Evolutionary conservation across 2,888 invertebrate species (phyloP).

Genomic region (Yponomeuta plumbellus): DNA sequence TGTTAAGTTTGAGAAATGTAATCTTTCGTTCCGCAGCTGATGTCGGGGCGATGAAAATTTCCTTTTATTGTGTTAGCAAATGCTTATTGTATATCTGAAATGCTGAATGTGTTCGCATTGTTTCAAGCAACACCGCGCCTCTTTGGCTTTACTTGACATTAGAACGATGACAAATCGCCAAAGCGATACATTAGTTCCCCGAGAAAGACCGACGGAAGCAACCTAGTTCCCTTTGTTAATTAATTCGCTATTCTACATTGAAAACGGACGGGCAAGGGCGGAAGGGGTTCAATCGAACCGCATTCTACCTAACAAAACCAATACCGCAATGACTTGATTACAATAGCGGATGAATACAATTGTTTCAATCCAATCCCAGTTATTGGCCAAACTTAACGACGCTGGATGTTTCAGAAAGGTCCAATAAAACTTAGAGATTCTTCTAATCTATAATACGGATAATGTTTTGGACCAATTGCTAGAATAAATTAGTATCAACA

Average conservation of each 20-base stretch:
- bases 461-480: too few relatives aligned
- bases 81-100: conserved; percentile 64
- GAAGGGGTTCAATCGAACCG: conserved; percentile 6
- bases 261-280: conserved; percentile 1
- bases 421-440: not conserved
- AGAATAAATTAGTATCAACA: too few relatives aligned
- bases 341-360: not conserved
- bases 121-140: conserved; percentile 42
- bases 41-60: conserved; percentile 53
- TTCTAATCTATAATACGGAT: too few relatives aligned
- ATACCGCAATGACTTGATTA: not conserved
- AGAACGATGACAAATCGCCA: conserved; percentile 61
- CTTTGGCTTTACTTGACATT: conserved; percentile 48
- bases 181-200: conserved; percentile 50
- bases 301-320: not conserved
- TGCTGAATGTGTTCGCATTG: conserved; percentile 58
- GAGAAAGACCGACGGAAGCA: conserved; percentile 28
- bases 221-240: conserved; percentile 13
- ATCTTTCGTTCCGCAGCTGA: conserved; percentile 45
- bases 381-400: not conserved
- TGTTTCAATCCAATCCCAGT: not conserved
- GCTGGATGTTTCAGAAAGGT: not conserved
- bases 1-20: conserved; percentile 36
- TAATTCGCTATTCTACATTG: conserved; percentile 8
- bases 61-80: conserved; percentile 66